These are phyloP conservation scores for Gymnocheta viridis DNA, from an alignment of 2,888 invertebrate genomes.

Conservation along the genomic window DNA sequence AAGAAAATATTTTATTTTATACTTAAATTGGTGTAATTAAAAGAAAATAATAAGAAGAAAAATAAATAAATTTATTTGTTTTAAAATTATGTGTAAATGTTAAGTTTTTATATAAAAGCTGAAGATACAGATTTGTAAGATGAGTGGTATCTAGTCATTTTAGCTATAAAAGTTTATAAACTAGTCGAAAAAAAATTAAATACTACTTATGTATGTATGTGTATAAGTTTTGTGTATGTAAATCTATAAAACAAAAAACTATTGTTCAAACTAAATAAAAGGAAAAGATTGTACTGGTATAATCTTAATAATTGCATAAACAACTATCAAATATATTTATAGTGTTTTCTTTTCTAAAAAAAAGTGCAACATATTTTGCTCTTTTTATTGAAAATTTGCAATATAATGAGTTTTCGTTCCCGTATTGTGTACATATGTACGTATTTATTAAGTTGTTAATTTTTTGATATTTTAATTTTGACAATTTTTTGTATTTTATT, in stretches of 20 bases:
- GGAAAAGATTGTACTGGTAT: not conserved
- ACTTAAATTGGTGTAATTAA: not conserved
- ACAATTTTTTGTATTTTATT: too few relatives aligned
- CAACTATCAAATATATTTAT: not conserved
- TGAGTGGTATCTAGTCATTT: conserved; percentile 65
- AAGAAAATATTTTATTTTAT: not conserved
- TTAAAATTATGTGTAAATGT: conserved; percentile 27
- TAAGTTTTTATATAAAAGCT: conserved; percentile 11
- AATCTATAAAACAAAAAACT: conserved; percentile 14
- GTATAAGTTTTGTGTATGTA: conserved; percentile 19
- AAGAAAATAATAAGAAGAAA: not conserved
- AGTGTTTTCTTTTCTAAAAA: too few relatives aligned
- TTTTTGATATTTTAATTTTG: too few relatives aligned
- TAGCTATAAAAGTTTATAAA: conserved; percentile 52
- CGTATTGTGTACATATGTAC: too few relatives aligned
- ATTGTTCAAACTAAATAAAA: conserved; percentile 51
- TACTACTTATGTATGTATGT: conserved; percentile 19
- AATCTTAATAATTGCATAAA: not conserved
- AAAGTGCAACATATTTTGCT: too few relatives aligned
- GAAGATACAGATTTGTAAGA: conserved; percentile 4
- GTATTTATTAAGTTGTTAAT: too few relatives aligned
- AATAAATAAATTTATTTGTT: not conserved
- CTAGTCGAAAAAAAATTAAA: conserved; percentile 22
- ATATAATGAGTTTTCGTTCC: too few relatives aligned
- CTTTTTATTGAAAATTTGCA: too few relatives aligned